Evolutionary conservation across 1,140 invertebrate species (phyloP).

Genomic region (Papilio machaon): DNA sequence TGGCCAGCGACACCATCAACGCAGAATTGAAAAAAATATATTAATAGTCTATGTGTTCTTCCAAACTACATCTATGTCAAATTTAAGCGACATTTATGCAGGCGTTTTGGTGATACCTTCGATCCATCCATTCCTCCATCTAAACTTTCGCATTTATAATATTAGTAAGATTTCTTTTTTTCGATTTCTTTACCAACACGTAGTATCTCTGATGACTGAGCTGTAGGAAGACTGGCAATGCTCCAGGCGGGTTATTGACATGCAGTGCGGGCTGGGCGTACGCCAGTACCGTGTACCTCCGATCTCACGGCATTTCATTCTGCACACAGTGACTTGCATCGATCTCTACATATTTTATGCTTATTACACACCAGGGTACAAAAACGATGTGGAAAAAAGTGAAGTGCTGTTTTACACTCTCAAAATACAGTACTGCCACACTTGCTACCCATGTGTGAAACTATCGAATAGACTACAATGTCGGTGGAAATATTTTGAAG

Average conservation of each 20-base stretch:
- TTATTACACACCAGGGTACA: neutral
- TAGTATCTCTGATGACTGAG: neutral
- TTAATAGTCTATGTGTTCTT: no score
- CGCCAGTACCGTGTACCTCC: neutral
- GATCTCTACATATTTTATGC: neutral
- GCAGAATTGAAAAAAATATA: no score
- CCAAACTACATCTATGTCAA: no score
- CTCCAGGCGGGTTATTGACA: constrained; percentile 3
- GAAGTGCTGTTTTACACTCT: neutral
- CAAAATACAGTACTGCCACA: neutral
- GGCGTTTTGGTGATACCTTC: no score
- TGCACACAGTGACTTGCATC: neutral
- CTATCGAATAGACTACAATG: neutral
- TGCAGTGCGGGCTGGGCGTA: neutral
- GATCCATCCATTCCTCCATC: no score
- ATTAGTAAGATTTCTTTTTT: no score
- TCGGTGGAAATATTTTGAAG: no score
- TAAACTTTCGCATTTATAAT: no score
- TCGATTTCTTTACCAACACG: neutral
- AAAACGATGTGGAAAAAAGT: neutral
- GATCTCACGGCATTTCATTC: neutral
- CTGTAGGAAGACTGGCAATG: neutral
- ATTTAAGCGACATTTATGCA: no score
- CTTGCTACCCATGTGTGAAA: neutral
- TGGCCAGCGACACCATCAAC: no score